Base-by-base conservation (phyloP, 2,888 invertebrate genomes). In the Gymnosoma rotundatum region DNA sequence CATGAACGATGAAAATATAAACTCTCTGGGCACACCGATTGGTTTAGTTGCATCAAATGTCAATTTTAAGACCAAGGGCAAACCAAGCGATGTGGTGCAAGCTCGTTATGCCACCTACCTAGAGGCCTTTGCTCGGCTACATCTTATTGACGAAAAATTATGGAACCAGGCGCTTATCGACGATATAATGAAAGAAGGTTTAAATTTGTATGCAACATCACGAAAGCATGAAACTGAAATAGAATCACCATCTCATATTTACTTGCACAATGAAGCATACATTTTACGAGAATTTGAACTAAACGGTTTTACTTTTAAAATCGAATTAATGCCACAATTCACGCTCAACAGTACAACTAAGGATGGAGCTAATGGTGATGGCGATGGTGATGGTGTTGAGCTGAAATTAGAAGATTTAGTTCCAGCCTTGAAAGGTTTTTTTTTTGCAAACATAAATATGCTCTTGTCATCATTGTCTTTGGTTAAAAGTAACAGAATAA, bases 91-190 rank as follows among this genome's bases (percentile, higher is more conserved):
- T 58, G 36, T 86, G 21, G 80, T 87, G 10, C 75, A 88, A 0
- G 85, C 88, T 63, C 88, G 88, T 0, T 92, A 85, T 64, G 90
- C 89, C 0, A 88, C 88, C 0, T 87, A 88, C 60, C 74, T 92
- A 4, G 88, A 91, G 52, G 91, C 89, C 3, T 91, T 91, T 81
- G 90, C 90, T 0, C 87, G 89, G 21, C 87, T 89, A 8, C 90
- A 89, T 67, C 88, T 91, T 7, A 91, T 90, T 2, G 88, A 88
- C 0, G 90, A 90, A 58, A 87, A 79, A 1, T 88, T 89, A 16
- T 92, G 92, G 92, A 86, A 85, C 3, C 80, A 88, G 3, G 83
- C 81, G 3, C 79, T 89, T 0, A 76, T 92, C 2, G 92, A 92
- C 70, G 86, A 88, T 52, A 42, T 92, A 14, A 83, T 90, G 0